A percentile compares a stretch with the other conserved stretches of the same genome.
Conservation (phyloP, 2,888 invertebrate species). For the Coleophora flavipennella region DNA sequence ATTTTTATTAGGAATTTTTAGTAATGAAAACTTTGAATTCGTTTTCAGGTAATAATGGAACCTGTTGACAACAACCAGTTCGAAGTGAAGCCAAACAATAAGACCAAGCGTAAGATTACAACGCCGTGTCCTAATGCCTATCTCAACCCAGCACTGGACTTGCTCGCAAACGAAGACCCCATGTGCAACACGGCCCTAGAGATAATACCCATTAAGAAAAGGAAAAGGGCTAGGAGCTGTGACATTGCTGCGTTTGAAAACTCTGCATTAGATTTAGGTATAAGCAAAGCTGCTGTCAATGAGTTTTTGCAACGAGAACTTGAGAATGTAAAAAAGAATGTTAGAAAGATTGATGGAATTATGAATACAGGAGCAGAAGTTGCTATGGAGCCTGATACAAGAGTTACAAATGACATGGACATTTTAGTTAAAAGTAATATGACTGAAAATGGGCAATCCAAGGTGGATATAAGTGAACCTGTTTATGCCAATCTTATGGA, state of each 20-base stretch:
- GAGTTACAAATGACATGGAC: too few species aligned
- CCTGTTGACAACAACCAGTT: constrained; percentile 58
- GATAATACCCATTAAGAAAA: constrained; percentile 51
- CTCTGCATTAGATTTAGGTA: constrained; percentile 52
- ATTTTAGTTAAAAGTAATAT: background rate
- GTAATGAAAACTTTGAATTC: too few species aligned
- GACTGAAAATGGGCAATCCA: background rate
- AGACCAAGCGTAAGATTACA: constrained; percentile 53
- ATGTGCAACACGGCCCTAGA: constrained; percentile 68
- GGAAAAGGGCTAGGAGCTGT: constrained; percentile 50
- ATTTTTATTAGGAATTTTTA: too few species aligned
- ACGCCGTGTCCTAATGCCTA: constrained; percentile 49
- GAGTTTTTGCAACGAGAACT: constrained; percentile 52
- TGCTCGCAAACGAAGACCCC: constrained; percentile 58
- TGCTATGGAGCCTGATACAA: background rate
- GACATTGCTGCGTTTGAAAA: constrained; percentile 57
- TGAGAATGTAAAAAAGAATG: constrained; percentile 52
- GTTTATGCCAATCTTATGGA: constrained; percentile 41
- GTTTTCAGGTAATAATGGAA: constrained; percentile 39
- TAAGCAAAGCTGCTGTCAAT: constrained; percentile 45
- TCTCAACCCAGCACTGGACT: constrained; percentile 57
- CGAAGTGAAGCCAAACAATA: constrained; percentile 46
- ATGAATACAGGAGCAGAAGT: constrained; percentile 4
- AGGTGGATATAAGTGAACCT: constrained; percentile 25
- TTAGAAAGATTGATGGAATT: constrained; percentile 20